Evolutionary conservation across 2,797 vertebrate species (phyloP), one percentile per base, ranked within the genome.

Genomic region (Diplodus puntazzo): DNA sequence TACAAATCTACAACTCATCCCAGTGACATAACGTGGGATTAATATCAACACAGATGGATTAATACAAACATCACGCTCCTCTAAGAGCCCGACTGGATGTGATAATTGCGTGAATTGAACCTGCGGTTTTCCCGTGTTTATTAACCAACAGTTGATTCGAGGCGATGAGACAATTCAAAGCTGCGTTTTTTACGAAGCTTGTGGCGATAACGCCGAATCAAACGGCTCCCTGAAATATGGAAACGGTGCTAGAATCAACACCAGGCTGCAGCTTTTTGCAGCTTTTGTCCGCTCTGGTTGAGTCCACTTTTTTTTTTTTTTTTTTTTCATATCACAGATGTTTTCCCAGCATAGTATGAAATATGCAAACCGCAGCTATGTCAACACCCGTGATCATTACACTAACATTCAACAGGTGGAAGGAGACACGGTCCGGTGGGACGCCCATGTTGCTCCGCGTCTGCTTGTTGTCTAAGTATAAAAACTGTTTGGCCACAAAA

Each of bases 61-160:
- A 63, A 70, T 1, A 52, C 34, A 81, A 85, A 83, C 50, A 27
- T 18, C 45, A 0, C 16, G 66, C 43, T 79, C 77, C 6, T 49
- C 12, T 18, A 0, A 46, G 69, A 73, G 18, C 39, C 60, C 0
- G 20, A 46, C 69, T 50, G 27, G 17, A 77, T 70, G 70, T 53
- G 67, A 82, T 76, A 55, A 80, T 66, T 78, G 52, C 21, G 73
- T n/a, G 30, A 52, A 42, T n/a, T 66, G 18, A 39, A 48, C 54
- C 61, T 67, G 53, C 16, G 6, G 2, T 34, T 77, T 50, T 57
- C 39, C 39, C 48, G 79, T 84, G 73, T 81, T 88, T 83, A 84
- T 80, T 74, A 45, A 67, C 50, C 74, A 46, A 68, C 73, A 66
- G 75, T 27, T 78, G 59, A 73, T 80, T 66, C 68, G 23, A 43